Base-by-base conservation (phyloP, 2,797 vertebrate species). In the Psittacula derbiana region DNA sequence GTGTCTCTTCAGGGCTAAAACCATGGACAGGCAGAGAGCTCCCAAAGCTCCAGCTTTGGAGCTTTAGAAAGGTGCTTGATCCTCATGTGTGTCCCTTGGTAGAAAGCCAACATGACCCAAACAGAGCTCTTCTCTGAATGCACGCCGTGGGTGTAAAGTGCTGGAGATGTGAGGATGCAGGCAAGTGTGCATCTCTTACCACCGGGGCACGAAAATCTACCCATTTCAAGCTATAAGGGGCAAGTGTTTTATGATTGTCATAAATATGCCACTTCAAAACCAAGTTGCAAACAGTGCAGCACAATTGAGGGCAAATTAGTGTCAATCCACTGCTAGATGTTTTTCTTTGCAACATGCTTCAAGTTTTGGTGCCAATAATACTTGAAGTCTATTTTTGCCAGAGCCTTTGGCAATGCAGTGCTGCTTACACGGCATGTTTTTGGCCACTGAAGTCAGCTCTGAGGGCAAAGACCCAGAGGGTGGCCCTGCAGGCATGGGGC, bases 231-330 rank as follows among this genome's bases (percentile, higher is more conserved):
- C 75, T 44, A 0, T 20, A 50, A 52, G 12, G 24, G 27, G 3
- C 0, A 1, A 71, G 43, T n/a, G 24, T 24, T 60, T 38, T 19
- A 33, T 15, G 25, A 18, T 24, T 41, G 16, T 46, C 1, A 0
- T 17, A 33, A 47, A 33, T 20, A 20, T 0, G 0, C 38, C 0
- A 0, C 70, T 86, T 78, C 33, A 80, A 78, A 81, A 20, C 38
- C 2, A 18, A 36, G 7, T 11, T 60, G 58, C 41, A 49, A 44
- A 4, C 53, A 38, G 44, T 6, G 25, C 46, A 20, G 64, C 40
- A 41, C 2, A 2, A 73, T 4, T 58, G 57, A 41, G 40, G 41
- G 69, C 36, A 46, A 36, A 23, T 74, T 2, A 1, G 3, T 31
- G 30, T 64, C 57, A 40, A 2, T 20, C 13, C 33, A 4, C 30